phyloP scores from a whole-genome alignment of 1,140 invertebrate genomes.

The Plodia interpunctella region DNA sequence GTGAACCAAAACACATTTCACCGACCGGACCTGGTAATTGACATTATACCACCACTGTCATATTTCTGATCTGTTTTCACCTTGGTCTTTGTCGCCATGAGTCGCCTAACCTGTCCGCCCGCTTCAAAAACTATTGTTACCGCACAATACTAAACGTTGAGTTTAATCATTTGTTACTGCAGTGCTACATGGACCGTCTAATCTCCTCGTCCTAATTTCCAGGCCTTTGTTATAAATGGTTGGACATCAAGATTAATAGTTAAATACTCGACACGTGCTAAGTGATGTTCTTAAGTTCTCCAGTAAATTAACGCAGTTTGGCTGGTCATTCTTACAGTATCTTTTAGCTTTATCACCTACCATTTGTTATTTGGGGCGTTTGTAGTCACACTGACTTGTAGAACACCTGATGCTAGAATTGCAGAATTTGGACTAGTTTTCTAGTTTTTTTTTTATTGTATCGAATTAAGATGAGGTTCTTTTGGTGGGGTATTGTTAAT shows the following conservation, averaged over 20 bases:
- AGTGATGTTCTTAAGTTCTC: slow-evolving; percentile 48
- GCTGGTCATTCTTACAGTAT: slow-evolving; percentile 23
- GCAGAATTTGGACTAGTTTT: neutral
- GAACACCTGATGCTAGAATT: neutral
- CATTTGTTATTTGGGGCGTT: neutral
- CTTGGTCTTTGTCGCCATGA: neutral
- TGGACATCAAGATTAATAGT: slow-evolving; percentile 70
- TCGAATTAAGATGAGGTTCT: too few species aligned
- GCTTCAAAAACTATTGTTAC: slow-evolving; percentile 23
- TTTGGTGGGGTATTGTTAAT: too few species aligned
- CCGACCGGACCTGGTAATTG: too few species aligned
- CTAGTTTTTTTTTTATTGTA: neutral
- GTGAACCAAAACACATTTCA: too few species aligned
- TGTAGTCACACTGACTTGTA: neutral
- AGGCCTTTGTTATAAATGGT: slow-evolving; percentile 65
- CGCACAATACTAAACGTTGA: slow-evolving; percentile 17
- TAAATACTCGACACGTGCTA: slow-evolving; percentile 44
- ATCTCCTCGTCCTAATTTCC: slow-evolving; percentile 52
- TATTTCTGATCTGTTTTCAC: neutral
- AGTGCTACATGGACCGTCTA: slow-evolving; percentile 32
- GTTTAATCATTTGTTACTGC: slow-evolving; percentile 36
- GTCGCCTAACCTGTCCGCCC: slow-evolving; percentile 10
- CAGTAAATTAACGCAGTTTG: slow-evolving; percentile 39
- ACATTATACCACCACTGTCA: neutral
- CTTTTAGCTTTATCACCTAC: slow-evolving; percentile 16